A percentile compares a stretch with the other conserved stretches of the same genome.
These are phyloP conservation scores for Acrossocheilus wenchowensis DNA, from an alignment of 2,797 vertebrate species.

Conservation along the genomic window DNA sequence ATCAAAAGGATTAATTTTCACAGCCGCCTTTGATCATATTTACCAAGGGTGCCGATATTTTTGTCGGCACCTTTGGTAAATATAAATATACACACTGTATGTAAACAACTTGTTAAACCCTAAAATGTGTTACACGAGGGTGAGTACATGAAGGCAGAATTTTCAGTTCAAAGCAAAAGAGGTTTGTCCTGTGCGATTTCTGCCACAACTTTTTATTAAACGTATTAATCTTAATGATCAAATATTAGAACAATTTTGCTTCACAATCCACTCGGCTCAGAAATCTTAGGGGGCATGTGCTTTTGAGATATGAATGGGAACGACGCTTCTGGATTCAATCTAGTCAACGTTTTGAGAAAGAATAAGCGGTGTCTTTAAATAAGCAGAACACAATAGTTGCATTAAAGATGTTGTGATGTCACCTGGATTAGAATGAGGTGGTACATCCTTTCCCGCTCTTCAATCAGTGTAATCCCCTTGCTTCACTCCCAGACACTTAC, in stretches of 20 bases:
- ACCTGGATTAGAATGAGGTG: slow-evolving; percentile 42
- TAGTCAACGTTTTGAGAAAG: background rate
- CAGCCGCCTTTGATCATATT: no score
- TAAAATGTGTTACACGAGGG: background rate
- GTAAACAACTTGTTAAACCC: no score
- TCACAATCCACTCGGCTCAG: background rate
- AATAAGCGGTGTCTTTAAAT: background rate
- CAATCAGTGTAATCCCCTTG: slow-evolving; percentile 72
- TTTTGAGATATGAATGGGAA: background rate
- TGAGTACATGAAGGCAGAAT: background rate
- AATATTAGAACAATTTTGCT: background rate
- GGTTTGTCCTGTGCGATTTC: background rate
- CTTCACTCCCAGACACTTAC: slow-evolving; percentile 78
- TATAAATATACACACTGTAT: no score
- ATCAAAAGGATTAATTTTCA: no score
- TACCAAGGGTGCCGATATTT: no score
- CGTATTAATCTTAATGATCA: background rate
- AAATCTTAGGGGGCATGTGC: background rate
- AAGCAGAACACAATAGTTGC: background rate
- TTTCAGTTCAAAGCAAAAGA: background rate
- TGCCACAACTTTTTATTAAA: background rate
- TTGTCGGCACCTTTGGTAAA: no score
- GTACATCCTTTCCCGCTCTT: slow-evolving; percentile 37
- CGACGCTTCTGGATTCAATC: background rate
- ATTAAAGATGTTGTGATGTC: slow-evolving; percentile 27